phyloP scores from a whole-genome alignment of 2,797 vertebrate genomes.

The Semaprochilodus insignis region DNA sequence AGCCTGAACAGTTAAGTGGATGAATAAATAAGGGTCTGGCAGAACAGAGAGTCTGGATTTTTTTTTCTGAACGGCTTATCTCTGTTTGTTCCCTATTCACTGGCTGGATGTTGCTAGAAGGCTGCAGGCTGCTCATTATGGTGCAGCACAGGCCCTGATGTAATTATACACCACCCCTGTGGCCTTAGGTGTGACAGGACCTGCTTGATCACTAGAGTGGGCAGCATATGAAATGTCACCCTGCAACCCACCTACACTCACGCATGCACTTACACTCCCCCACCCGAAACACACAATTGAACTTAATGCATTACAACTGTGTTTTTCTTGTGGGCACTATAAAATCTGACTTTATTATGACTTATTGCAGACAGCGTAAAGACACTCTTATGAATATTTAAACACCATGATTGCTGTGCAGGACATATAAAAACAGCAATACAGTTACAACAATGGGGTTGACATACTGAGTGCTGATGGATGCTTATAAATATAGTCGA shows the following conservation, averaged over 20 bases:
- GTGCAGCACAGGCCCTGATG: conserved; percentile 54
- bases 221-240: conserved; percentile 52
- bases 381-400: not conserved
- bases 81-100: conserved; percentile 38
- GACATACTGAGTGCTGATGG: not conserved
- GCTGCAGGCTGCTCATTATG: conserved; percentile 58
- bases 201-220: conserved; percentile 54
- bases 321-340: not conserved
- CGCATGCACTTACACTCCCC: conserved; percentile 20
- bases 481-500: not conserved
- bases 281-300: not conserved
- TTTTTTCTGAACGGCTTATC: conserved; percentile 51
- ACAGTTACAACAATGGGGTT: not conserved
- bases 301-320: not conserved
- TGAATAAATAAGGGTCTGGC: conserved; percentile 53
- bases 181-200: conserved; percentile 52
- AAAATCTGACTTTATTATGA: not conserved
- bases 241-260: conserved; percentile 30
- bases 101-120: conserved; percentile 53
- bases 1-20: conserved; percentile 26
- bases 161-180: conserved; percentile 54
- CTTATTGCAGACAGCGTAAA: not conserved
- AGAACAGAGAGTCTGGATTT: conserved; percentile 43
- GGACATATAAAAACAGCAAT: not conserved
- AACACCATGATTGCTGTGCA: not conserved